These are phyloP conservation scores for Fragum sueziense DNA, from an alignment of 2,888 invertebrate genomes.

Conservation along the genomic window DNA sequence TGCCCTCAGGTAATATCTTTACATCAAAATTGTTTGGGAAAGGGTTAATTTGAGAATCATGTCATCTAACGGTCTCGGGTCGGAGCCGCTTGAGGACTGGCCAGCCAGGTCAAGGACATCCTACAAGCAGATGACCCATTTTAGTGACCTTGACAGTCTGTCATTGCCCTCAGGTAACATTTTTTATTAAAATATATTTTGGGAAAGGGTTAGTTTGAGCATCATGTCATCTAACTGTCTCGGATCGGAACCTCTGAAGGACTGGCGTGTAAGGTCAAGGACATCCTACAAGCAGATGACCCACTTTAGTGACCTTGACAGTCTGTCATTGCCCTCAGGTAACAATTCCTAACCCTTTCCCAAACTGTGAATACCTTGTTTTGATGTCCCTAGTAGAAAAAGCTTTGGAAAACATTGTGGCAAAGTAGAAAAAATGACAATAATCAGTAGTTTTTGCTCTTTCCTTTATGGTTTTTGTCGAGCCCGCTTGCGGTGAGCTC, in stretches of 20 bases:
- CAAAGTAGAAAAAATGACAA: not conserved
- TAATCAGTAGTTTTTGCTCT: not conserved
- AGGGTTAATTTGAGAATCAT: not conserved
- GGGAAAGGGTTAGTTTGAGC: not conserved
- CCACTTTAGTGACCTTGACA: slow-evolving; percentile 63
- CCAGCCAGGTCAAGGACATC: slow-evolving; percentile 64
- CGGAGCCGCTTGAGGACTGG: slow-evolving; percentile 55
- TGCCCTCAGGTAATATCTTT: slow-evolving; percentile 54
- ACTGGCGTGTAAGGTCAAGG: slow-evolving; percentile 61
- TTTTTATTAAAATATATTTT: not conserved
- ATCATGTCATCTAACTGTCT: not conserved
- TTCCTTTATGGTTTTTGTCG: no score
- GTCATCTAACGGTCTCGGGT: slow-evolving; percentile 24
- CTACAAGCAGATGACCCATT: slow-evolving; percentile 68
- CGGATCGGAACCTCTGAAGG: slow-evolving; percentile 51
- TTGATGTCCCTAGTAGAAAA: not conserved
- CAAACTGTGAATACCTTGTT: not conserved
- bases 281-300: slow-evolving; percentile 70
- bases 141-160: slow-evolving; percentile 62
- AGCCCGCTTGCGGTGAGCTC: no score
- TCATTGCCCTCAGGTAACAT: slow-evolving; percentile 61
- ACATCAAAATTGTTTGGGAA: not conserved
- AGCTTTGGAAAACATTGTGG: not conserved
- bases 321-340: slow-evolving; percentile 58
- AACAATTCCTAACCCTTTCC: slow-evolving; percentile 20